These are phyloP conservation scores for Papilio demoleus DNA, from an alignment of 2,888 invertebrate genomes.

Conservation along the genomic window DNA sequence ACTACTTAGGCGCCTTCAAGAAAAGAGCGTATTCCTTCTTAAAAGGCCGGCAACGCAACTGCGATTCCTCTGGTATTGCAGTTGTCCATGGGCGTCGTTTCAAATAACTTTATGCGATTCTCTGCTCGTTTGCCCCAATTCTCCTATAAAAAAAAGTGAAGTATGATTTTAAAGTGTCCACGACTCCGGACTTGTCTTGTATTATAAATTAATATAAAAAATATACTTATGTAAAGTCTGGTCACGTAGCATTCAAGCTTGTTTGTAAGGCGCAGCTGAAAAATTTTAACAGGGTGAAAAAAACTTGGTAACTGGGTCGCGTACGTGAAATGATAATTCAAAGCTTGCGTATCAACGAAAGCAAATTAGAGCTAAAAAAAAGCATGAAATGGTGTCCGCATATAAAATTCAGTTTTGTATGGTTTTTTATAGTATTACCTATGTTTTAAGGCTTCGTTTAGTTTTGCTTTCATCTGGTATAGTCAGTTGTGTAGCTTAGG, in stretches of 20 bases:
- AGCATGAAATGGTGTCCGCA: too few species aligned
- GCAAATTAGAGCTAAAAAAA: too few species aligned
- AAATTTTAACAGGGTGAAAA: slow-evolving; percentile 22
- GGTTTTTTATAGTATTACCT: too few species aligned
- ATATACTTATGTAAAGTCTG: slow-evolving; percentile 4
- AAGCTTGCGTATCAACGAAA: background rate
- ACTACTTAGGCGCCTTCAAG: too few species aligned
- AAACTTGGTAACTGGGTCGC: slow-evolving; percentile 27
- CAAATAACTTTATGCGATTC: too few species aligned
- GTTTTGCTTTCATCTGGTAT: background rate
- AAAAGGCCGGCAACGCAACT: too few species aligned
- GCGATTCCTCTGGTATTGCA: too few species aligned
- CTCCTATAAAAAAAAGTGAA: too few species aligned
- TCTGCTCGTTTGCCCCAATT: too few species aligned
- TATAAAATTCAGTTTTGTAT: too few species aligned
- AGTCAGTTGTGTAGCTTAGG: background rate
- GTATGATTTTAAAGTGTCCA: background rate
- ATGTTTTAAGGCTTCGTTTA: background rate
- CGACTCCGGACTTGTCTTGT: background rate
- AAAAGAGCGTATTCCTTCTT: too few species aligned
- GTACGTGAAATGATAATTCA: slow-evolving; percentile 32
- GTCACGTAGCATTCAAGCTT: slow-evolving; percentile 29
- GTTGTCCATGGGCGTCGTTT: too few species aligned
- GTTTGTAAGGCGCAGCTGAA: slow-evolving; percentile 27
- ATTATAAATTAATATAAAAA: slow-evolving; percentile 24